Conservation (phyloP, 2,888 invertebrate genomes). For the Epicampocera succincta region DNA sequence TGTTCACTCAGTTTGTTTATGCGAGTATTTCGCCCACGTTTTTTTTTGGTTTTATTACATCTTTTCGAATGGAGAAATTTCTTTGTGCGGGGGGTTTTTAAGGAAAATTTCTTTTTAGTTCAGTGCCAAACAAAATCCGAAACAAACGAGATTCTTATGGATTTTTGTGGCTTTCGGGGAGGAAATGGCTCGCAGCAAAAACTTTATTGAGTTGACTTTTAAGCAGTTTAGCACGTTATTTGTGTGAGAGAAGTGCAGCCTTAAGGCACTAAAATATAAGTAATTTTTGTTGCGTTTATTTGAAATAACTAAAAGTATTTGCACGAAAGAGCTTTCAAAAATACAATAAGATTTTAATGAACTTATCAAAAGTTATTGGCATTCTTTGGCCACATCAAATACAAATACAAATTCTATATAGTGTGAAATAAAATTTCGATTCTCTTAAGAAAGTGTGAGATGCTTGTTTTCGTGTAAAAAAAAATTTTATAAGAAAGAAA, state of each 20-base stretch:
- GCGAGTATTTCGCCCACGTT: neutral
- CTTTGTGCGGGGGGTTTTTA: constrained; percentile 30
- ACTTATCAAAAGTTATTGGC: constrained; percentile 40
- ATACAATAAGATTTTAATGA: constrained; percentile 20
- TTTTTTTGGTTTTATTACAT: constrained; percentile 29
- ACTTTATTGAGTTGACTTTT: constrained; percentile 40
- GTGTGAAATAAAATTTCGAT: too few species aligned
- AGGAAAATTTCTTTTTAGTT: constrained; percentile 32
- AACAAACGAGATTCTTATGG: constrained; percentile 28
- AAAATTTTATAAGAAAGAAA: too few species aligned
- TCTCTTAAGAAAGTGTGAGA: too few species aligned
- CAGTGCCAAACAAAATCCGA: neutral
- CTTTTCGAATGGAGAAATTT: constrained; percentile 25
- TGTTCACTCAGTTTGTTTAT: constrained; percentile 2
- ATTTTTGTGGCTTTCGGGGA: constrained; percentile 19
- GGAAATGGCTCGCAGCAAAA: constrained; percentile 18
- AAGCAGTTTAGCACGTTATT: constrained; percentile 44
- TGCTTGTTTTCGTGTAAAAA: too few species aligned
- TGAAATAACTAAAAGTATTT: neutral
- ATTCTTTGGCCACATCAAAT: too few species aligned
- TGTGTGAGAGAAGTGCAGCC: constrained; percentile 30
- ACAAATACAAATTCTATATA: too few species aligned
- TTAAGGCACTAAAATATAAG: constrained; percentile 14
- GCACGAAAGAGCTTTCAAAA: neutral
- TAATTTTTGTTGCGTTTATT: neutral